phyloP scores from a whole-genome alignment of 2,797 vertebrate genomes.

The Pseudomugil tenellus region DNA sequence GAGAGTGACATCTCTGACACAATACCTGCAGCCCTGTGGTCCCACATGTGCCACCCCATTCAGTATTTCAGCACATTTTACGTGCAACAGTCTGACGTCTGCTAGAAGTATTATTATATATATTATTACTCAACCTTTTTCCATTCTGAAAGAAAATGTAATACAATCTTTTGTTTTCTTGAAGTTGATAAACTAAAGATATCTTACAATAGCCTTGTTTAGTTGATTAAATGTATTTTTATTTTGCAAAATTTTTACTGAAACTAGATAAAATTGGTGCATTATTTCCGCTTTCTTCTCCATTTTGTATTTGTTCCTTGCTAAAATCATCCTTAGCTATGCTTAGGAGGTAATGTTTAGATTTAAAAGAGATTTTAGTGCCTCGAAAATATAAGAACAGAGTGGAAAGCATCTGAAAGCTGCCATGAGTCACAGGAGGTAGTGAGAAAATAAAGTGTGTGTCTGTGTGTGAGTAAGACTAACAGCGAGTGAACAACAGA shows the following conservation, averaged over 20 bases:
- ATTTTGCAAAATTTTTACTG: not conserved
- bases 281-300: not conserved
- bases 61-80: constrained; percentile 2
- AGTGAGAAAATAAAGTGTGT: constrained; percentile 9
- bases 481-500: constrained; percentile 27
- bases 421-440: not conserved
- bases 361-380: constrained; percentile 6
- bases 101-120: not conserved
- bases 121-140: not conserved
- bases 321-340: not conserved
- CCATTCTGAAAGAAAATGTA: not conserved
- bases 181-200: not conserved
- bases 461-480: not conserved
- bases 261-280: not conserved
- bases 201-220: not conserved
- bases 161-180: not conserved
- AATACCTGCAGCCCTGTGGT: constrained; percentile 25
- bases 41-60: constrained; percentile 21
- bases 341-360: not conserved
- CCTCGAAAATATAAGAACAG: constrained; percentile 9
- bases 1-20: constrained; percentile 3
- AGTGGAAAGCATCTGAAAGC: constrained; percentile 3
- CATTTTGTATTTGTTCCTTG: not conserved
- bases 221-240: not conserved
- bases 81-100: constrained; percentile 9